Evolutionary conservation across 2,888 invertebrate species (phyloP).

Genomic region (Drosophila robusta): DNA sequence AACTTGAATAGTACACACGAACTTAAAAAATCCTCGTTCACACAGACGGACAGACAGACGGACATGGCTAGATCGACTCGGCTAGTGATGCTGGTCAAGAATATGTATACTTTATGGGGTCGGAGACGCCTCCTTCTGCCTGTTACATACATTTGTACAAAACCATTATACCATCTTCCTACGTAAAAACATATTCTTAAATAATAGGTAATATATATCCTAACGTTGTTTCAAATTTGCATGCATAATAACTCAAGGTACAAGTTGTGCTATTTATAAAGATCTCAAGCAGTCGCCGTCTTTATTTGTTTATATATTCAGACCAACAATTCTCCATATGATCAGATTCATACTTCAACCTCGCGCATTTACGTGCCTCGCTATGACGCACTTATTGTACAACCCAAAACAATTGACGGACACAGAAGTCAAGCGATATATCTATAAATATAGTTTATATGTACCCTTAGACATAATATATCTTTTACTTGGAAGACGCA

Average conservation of each 20-base stretch:
- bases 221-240: background rate
- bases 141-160: no score
- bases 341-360: conserved; percentile 26
- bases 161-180: no score
- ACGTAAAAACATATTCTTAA: background rate
- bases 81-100: no score
- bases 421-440: conserved; percentile 14
- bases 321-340: conserved; percentile 21
- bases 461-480: conserved; percentile 4
- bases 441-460: conserved; percentile 16
- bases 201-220: background rate
- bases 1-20: no score
- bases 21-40: no score
- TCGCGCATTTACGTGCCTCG: conserved; percentile 29
- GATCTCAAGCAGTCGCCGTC: conserved; percentile 12
- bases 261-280: conserved; percentile 40
- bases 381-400: conserved; percentile 43
- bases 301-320: conserved; percentile 18
- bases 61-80: no score
- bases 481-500: conserved; percentile 12
- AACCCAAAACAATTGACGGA: conserved; percentile 49
- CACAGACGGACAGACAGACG: no score
- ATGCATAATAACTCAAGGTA: conserved; percentile 23
- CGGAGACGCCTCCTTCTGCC: no score
- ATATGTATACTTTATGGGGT: no score